These are phyloP conservation scores for Anoplius nigerrimus DNA, from an alignment of 2,888 invertebrate species.

Conservation along the genomic window DNA sequence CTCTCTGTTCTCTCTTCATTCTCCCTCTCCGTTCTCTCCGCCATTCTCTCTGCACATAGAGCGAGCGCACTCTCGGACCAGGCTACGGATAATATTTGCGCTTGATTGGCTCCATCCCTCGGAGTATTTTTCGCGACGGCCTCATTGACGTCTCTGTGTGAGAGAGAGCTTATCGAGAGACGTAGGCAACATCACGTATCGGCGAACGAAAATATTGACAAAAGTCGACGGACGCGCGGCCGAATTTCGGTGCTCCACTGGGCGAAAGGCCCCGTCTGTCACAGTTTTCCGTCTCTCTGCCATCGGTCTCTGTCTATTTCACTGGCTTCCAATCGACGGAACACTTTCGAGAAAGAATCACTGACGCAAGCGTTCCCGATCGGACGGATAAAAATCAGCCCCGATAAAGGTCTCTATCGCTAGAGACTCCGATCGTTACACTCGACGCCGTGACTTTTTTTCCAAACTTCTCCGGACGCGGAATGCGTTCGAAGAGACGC, in stretches of 20 bases:
- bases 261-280: neutral
- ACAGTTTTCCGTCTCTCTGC: too few relatives aligned
- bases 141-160: neutral
- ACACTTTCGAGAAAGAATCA: neutral
- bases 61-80: neutral
- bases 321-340: too few relatives aligned
- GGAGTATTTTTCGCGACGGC: conserved; percentile 38
- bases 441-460: too few relatives aligned
- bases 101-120: conserved; percentile 45
- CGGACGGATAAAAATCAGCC: neutral
- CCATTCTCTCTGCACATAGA: too few relatives aligned
- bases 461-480: too few relatives aligned
- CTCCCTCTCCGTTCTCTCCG: neutral
- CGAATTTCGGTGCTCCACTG: neutral
- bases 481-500: too few relatives aligned
- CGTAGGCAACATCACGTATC: conserved; percentile 21
- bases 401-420: neutral
- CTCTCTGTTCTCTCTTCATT: neutral
- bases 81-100: conserved; percentile 43
- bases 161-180: conserved; percentile 21
- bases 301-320: too few relatives aligned
- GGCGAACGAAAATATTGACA: conserved; percentile 49
- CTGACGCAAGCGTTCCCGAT: neutral
- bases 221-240: neutral
- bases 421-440: neutral